Base-by-base conservation (phyloP, 1,140 invertebrate species). In the Hyphantria cunea region DNA sequence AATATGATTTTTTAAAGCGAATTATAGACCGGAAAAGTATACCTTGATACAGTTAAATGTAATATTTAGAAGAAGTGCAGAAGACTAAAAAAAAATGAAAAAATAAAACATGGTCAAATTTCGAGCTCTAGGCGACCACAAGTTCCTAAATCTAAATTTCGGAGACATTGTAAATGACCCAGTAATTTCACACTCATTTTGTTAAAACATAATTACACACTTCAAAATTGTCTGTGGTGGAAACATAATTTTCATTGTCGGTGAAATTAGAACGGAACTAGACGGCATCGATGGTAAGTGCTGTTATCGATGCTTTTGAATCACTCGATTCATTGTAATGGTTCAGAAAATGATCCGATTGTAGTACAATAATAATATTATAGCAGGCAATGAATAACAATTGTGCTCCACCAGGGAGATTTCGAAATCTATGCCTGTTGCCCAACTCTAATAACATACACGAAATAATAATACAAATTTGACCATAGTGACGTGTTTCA, bases 181-280 rank as follows among this genome's bases (percentile, higher is more conserved):
- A 2, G 15, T 56, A 55, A 58, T 48, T 48, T 58, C 44, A 49
- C 45, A 58, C 33, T 58, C 10, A 58, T 58, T 48, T 48, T 37
- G 14, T 48, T 65, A 65, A 41, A 66, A 69, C n/a, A 72, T 59
- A 59, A 74, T 55, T 66, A 56, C 47, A 59, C 54, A 58, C 37
- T 69, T 72, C 51, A 63, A 67, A 72, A 75, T 72, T 68, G 62
- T 72, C 69, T 68, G 60, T 39, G 45, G 66, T 66, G 60, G 63
- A 75, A 67, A 75, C 63, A 64, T 42, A 52, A 60, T 65, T 45
- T 71, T 68, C 72, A 70, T 70, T 62, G 66, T 64, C 13, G 61
- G 69, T 66, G 69, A 72, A 75, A 75, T 72, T 66, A 41, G 60
- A 64, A 48, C 58, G 58, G 49, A 50, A 53, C 50, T 37, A 48